A percentile compares a stretch with the other conserved stretches of the same genome.
Conservation (phyloP, 1,140 invertebrate genomes). For the Pemphigus obesinymphae region DNA sequence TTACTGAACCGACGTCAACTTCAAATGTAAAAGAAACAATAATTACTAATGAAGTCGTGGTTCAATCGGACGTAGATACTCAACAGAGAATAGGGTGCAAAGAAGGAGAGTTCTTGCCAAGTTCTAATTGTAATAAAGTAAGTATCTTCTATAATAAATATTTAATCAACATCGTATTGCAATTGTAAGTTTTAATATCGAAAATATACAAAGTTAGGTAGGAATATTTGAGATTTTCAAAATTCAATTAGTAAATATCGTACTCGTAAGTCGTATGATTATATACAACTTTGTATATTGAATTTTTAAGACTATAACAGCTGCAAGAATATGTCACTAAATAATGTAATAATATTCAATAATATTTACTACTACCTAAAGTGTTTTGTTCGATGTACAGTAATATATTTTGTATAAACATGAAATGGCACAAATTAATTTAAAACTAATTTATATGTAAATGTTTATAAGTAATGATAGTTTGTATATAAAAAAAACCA, state of each 20-base stretch:
- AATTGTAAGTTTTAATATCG: no score
- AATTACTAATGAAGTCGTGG: neutral
- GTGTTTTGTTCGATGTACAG: no score
- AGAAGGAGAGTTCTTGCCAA: constrained; percentile 63
- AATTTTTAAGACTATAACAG: neutral
- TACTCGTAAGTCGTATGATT: no score
- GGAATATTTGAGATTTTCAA: no score
- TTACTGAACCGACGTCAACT: constrained; percentile 38
- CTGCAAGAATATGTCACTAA: neutral
- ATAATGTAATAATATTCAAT: neutral
- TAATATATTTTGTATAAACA: neutral
- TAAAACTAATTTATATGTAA: neutral
- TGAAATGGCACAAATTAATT: neutral
- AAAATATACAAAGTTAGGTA: no score
- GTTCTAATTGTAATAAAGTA: constrained; percentile 62
- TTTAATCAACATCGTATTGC: no score
- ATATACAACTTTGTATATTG: no score
- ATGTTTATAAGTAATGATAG: neutral
- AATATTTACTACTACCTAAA: no score
- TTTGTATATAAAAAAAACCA: neutral
- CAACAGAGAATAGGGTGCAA: constrained; percentile 50
- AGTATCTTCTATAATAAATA: no score
- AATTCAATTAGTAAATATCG: no score
- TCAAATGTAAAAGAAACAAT: constrained; percentile 7
- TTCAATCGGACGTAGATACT: neutral